phyloP scores from a whole-genome alignment of 2,113 vertebrate species.

The Nerophis lumbriciformis region DNA sequence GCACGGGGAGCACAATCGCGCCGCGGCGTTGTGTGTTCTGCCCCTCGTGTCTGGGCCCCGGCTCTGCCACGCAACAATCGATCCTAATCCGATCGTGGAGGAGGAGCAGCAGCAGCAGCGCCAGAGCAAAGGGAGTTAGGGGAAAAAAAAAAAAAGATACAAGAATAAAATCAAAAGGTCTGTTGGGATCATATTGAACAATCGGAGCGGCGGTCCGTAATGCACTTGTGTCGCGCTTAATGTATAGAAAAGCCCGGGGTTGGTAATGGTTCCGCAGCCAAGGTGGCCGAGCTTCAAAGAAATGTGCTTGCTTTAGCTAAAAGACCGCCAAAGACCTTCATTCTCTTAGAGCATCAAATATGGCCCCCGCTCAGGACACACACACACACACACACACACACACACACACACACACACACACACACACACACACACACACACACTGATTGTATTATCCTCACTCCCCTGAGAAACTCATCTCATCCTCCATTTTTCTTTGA shows the following conservation, averaged over 20 bases:
- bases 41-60: slow-evolving; percentile 62
- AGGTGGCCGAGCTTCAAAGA: slow-evolving; percentile 73
- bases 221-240: slow-evolving; percentile 69
- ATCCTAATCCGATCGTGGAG: slow-evolving; percentile 76
- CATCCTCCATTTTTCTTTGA: slow-evolving; percentile 67
- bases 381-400: slow-evolving; percentile 18
- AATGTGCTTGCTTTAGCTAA: slow-evolving; percentile 79
- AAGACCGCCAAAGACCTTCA: slow-evolving; percentile 73
- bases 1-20: slow-evolving; percentile 60
- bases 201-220: slow-evolving; percentile 64
- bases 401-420: no score
- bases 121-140: slow-evolving; percentile 20
- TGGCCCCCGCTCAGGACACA: slow-evolving; percentile 55
- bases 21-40: slow-evolving; percentile 54
- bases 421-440: slow-evolving; percentile 31
- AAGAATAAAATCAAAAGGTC: slow-evolving; percentile 79
- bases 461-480: slow-evolving; percentile 74
- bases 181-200: slow-evolving; percentile 75
- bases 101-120: slow-evolving; percentile 52
- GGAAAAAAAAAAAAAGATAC: slow-evolving; percentile 54
- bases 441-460: slow-evolving; percentile 77
- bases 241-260: slow-evolving; percentile 61
- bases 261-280: slow-evolving; percentile 63
- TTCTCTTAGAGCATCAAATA: slow-evolving; percentile 73
- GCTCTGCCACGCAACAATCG: slow-evolving; percentile 66